Base-by-base conservation (phyloP, 2,888 invertebrate genomes). In the Harpagoxenus sublaevis region DNA sequence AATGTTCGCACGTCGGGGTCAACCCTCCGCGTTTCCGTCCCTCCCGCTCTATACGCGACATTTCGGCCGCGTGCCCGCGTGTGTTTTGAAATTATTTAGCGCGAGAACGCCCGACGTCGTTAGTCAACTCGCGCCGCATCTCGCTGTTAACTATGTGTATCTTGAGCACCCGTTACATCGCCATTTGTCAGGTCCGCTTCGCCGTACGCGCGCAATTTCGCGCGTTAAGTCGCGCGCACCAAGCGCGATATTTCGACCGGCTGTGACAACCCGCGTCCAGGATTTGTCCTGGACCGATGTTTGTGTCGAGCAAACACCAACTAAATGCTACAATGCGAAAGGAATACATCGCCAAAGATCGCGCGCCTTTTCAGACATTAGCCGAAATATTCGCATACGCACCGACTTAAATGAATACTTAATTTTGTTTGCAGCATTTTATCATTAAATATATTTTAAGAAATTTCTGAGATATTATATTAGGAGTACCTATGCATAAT, bases 101-200 rank as follows among this genome's bases (percentile, higher is more conserved):
- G 86, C 65, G 87, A 85, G 86, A 88, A 89, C 91, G 92, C 89
- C 86, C 87, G 79, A 81, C 89, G 90, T 91, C 92, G 92, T 92
- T 92, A 93, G 90, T 92, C 92, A 88, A 86, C 85, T 81, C 71
- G 57, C 79, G 87, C 82, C 87, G 89, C 91, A 92, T 91, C 89
- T 89, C 91, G 65, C 71, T 88, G 92, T 92, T 92, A 93, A 92
- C 93, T 92, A 92, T 93, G 93, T 93, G 93, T 93, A 92, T 91
- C 91, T 91, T 92, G 89, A 91, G 89, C 91, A 89, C 85, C 91
- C 91, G 92, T 92, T 92, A 91, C 88, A 87, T 90, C 63, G 87
- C 89, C 86, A 89, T 92, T 91, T 90, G 87, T 92, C 92, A 92
- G 81, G 60, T 51, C 75, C 79, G 83, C 85, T 87, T 84, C 90